Evolutionary conservation across 1,140 invertebrate species (phyloP).

Genomic region (Zaprionus ornatus): DNA sequence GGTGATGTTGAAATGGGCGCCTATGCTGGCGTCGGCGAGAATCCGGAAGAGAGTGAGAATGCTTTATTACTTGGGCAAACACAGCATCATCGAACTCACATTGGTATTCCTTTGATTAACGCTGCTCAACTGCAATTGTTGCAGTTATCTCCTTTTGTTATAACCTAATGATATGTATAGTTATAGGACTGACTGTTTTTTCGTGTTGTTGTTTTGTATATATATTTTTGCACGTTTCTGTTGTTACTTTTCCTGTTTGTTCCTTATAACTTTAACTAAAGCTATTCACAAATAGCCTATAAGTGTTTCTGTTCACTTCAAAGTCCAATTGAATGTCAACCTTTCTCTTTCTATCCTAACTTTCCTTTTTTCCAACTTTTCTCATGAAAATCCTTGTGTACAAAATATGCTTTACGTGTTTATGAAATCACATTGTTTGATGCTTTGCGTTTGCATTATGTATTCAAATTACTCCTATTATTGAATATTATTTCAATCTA

Average conservation of each 20-base stretch:
- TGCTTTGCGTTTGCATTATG: conserved; percentile 69
- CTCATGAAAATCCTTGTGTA: conserved; percentile 6
- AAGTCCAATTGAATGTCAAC: conserved; percentile 10
- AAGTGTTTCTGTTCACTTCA: neutral
- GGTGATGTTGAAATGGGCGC: conserved; percentile 81
- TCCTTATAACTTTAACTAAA: neutral
- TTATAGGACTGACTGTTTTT: conserved; percentile 34
- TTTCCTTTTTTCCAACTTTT: conserved; percentile 22
- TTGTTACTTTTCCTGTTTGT: conserved; percentile 19
- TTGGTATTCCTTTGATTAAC: conserved; percentile 84
- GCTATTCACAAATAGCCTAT: neutral
- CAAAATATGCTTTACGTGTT: conserved; percentile 69
- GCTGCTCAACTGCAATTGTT: conserved; percentile 50
- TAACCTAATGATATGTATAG: conserved; percentile 68
- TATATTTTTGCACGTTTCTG: conserved; percentile 41
- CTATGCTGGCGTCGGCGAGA: conserved; percentile 79
- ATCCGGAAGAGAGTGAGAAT: conserved; percentile 84
- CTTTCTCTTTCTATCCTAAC: conserved; percentile 19
- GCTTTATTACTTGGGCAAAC: conserved; percentile 84
- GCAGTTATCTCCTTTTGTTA: conserved; percentile 58
- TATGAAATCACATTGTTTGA: conserved; percentile 70
- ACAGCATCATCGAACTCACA: conserved; percentile 84
- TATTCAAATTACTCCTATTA: conserved; percentile 39
- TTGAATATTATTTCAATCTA: conserved; percentile 51
- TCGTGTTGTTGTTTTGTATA: conserved; percentile 12